These are phyloP conservation scores for Melinaea menophilus DNA, from an alignment of 2,888 invertebrate genomes.

Conservation along the genomic window DNA sequence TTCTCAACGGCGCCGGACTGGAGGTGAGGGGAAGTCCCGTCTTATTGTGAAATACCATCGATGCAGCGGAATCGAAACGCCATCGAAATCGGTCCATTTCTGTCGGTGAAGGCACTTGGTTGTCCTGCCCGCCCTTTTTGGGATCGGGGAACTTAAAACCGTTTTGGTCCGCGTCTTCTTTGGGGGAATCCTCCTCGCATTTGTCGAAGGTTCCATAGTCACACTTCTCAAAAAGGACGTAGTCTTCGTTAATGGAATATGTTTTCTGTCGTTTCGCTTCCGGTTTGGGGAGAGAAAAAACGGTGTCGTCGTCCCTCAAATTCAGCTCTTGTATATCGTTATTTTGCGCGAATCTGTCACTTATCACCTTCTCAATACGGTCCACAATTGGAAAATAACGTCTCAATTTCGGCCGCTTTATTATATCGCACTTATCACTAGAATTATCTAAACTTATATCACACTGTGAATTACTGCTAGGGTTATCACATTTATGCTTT, in stretches of 20 bases:
- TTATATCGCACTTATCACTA: constrained; percentile 45
- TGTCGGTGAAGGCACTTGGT: constrained; percentile 81
- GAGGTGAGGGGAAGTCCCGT: constrained; percentile 91
- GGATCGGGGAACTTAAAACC: constrained; percentile 53
- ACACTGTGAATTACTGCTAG: constrained; percentile 53
- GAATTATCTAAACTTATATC: constrained; percentile 50
- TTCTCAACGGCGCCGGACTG: constrained; percentile 89
- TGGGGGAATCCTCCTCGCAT: constrained; percentile 51
- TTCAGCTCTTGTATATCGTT: constrained; percentile 62
- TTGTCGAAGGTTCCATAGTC: constrained; percentile 66
- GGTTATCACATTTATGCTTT: constrained; percentile 75
- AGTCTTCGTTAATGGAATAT: constrained; percentile 60
- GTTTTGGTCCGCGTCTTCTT: constrained; percentile 38
- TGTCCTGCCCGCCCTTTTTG: constrained; percentile 39
- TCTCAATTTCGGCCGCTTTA: constrained; percentile 66
- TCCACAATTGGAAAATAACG: constrained; percentile 60
- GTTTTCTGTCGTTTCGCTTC: constrained; percentile 64
- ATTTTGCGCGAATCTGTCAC: constrained; percentile 50
- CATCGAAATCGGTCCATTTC: constrained; percentile 86
- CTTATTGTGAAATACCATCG: constrained; percentile 89
- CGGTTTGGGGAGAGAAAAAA: constrained; percentile 51
- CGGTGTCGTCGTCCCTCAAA: constrained; percentile 60
- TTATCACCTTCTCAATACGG: constrained; percentile 58
- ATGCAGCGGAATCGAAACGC: constrained; percentile 86
- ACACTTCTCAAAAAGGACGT: constrained; percentile 64